phyloP scores from a whole-genome alignment of 2,113 vertebrate species.

The Galeopterus variegatus region DNA sequence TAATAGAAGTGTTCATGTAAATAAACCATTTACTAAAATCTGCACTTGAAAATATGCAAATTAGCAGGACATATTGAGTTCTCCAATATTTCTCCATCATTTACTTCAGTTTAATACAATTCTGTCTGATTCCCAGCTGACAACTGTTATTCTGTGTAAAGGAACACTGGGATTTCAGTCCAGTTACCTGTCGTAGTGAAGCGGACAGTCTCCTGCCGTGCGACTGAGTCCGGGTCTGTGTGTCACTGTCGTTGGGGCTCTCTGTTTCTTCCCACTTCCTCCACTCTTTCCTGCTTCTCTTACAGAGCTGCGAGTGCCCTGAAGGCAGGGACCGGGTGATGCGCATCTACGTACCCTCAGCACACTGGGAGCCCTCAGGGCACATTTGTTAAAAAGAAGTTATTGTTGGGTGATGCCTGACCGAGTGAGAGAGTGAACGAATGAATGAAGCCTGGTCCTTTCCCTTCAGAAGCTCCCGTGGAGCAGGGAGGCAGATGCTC shows the following conservation, averaged over 20 bases:
- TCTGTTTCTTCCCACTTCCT: neutral
- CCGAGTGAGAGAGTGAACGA: neutral
- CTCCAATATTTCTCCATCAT: neutral
- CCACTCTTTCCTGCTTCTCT: neutral
- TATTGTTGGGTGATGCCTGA: neutral
- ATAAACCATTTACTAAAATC: neutral
- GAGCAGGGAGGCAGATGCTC: neutral
- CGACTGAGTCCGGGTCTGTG: neutral
- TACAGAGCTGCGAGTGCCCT: neutral
- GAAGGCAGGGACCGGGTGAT: neutral
- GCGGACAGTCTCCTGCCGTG: neutral
- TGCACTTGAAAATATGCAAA: constrained; percentile 11
- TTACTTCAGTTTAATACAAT: constrained; percentile 39
- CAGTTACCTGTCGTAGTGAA: constrained; percentile 27
- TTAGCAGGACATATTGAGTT: neutral
- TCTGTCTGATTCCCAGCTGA: constrained; percentile 18
- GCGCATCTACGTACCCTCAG: neutral
- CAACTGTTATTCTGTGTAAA: constrained; percentile 24
- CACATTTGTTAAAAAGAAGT: neutral
- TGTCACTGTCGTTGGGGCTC: neutral
- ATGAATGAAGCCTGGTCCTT: neutral
- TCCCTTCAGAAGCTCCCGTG: neutral
- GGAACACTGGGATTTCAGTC: constrained; percentile 32
- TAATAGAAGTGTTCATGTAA: constrained; percentile 12
- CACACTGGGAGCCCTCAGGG: neutral